These are phyloP conservation scores for Oryzias celebensis DNA, from an alignment of 2,113 vertebrate species.

Conservation along the genomic window DNA sequence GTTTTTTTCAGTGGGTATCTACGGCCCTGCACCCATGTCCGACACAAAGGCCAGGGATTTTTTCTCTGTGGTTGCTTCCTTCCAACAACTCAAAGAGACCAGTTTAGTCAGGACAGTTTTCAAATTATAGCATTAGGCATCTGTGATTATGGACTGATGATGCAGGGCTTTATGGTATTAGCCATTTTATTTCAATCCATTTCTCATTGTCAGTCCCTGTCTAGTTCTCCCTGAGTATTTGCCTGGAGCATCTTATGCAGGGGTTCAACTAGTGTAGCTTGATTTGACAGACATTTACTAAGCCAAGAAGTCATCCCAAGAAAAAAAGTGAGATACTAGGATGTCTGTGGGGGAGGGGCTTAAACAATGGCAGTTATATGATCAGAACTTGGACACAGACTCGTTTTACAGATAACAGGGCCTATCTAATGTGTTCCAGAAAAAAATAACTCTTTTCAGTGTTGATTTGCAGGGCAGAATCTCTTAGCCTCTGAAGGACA, in stretches of 20 bases:
- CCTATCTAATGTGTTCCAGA: neutral
- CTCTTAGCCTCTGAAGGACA: neutral
- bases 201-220: neutral
- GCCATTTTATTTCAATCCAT: neutral
- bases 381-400: neutral
- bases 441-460: neutral
- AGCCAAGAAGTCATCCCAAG: neutral
- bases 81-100: neutral
- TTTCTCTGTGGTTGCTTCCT: neutral
- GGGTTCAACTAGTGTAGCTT: neutral
- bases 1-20: neutral
- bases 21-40: neutral
- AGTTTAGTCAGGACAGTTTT: conserved; percentile 9
- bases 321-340: neutral
- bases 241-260: neutral
- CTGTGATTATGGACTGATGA: conserved; percentile 9
- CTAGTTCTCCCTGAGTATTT: neutral
- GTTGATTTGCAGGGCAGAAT: conserved; percentile 7
- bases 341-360: conserved; percentile 1
- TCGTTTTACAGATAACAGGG: neutral
- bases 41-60: neutral
- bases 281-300: neutral
- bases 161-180: neutral
- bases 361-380: conserved; percentile 1
- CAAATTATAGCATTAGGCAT: conserved; percentile 26